Conservation (phyloP, 2,113 vertebrate species). For the Cervus canadensis region DNA sequence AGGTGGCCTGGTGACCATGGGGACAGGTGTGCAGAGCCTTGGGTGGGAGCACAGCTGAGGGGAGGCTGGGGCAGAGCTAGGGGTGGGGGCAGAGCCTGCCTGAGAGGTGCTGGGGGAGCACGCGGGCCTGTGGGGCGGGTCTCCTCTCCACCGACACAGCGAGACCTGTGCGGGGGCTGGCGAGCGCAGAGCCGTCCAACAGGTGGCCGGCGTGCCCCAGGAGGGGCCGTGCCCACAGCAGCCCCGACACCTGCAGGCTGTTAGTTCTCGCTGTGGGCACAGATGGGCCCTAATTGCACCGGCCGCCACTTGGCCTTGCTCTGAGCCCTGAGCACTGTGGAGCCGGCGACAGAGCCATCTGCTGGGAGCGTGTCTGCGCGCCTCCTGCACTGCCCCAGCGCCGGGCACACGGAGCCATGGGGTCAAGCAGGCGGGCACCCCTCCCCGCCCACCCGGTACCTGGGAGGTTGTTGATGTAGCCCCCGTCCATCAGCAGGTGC, state of each 20-base stretch:
- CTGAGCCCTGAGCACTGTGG: neutral
- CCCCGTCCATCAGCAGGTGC: slow-evolving; percentile 93
- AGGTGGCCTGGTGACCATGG: neutral
- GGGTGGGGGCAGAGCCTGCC: neutral
- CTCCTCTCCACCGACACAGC: neutral
- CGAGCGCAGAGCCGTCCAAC: neutral
- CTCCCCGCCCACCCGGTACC: slow-evolving; percentile 74
- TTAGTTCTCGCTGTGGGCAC: slow-evolving; percentile 1
- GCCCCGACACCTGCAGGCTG: neutral
- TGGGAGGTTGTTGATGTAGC: slow-evolving; percentile 95
- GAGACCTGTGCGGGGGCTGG: neutral
- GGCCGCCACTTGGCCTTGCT: slow-evolving; percentile 13
- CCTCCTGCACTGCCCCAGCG: neutral
- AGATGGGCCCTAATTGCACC: neutral
- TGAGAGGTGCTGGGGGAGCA: neutral
- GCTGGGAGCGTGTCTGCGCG: neutral
- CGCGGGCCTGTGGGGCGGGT: neutral
- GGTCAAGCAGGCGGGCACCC: neutral
- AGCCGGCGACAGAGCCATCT: slow-evolving; percentile 19
- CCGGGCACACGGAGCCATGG: neutral
- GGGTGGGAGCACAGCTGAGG: neutral
- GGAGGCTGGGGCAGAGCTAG: neutral
- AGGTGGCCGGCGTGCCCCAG: neutral
- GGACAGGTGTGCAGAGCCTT: neutral
- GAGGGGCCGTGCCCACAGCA: too few relatives aligned